Evolutionary conservation across 2,113 vertebrate genomes (phyloP).

Genomic region (Isichthys henryi): DNA sequence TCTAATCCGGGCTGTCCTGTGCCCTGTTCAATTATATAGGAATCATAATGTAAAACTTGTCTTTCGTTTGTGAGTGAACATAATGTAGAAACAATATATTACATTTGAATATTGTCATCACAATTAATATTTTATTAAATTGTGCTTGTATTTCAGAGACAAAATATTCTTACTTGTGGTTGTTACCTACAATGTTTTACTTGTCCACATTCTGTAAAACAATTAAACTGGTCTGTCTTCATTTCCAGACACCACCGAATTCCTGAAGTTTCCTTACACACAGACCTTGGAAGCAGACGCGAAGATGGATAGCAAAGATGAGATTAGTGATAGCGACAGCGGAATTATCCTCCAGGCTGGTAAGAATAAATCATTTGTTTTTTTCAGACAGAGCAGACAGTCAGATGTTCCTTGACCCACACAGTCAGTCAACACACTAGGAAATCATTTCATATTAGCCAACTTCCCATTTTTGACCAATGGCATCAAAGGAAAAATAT

Average conservation of each 20-base stretch:
- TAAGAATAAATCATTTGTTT: constrained; percentile 43
- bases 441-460: background rate
- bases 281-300: constrained; percentile 26
- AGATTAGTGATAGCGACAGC: constrained; percentile 79
- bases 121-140: background rate
- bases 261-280: constrained; percentile 25
- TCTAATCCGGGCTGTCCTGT: too few relatives aligned
- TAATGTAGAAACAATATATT: background rate
- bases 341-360: constrained; percentile 81
- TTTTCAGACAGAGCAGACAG: background rate
- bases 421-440: background rate
- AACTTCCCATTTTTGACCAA: background rate
- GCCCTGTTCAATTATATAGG: background rate
- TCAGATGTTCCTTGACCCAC: background rate
- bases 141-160: background rate
- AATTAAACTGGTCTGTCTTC: background rate
- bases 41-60: background rate
- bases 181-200: background rate
- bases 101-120: background rate
- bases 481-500: background rate
- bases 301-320: constrained; percentile 71
- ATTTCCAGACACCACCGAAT: background rate
- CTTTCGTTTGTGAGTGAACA: background rate
- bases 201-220: background rate
- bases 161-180: background rate